Percentiles rank a stretch among this genome's conserved stretches.
Conservation (phyloP, 2,888 invertebrate genomes). For the Archips xylosteana region DNA sequence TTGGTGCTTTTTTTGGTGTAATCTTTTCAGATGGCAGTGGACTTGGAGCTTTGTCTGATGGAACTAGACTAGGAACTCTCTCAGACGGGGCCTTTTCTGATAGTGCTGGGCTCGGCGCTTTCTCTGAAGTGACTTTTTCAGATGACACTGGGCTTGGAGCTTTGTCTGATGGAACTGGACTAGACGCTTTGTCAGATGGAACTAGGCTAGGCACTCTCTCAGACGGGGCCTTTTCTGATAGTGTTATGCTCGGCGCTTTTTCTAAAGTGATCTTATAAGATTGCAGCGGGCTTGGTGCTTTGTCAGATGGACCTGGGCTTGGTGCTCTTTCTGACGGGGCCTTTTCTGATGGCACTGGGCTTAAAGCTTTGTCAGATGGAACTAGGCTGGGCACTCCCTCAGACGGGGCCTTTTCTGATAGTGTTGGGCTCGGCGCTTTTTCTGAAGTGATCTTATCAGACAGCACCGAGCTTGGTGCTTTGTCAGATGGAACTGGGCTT, state of each 20-base stretch:
- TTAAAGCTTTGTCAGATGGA: not conserved
- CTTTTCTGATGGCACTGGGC: not conserved
- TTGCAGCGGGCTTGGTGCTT: not conserved
- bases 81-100: slow-evolving; percentile 21
- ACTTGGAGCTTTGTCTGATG: too few species aligned
- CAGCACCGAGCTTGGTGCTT: not conserved
- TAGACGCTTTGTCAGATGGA: slow-evolving; percentile 5
- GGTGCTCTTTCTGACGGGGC: not conserved
- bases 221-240: not conserved
- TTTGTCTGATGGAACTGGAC: slow-evolving; percentile 2
- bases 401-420: not conserved
- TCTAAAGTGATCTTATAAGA: not conserved
- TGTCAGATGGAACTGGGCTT: not conserved
- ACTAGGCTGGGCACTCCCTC: slow-evolving; percentile 22
- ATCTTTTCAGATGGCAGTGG: too few species aligned
- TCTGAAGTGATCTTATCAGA: slow-evolving; percentile 24
- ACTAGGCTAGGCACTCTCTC: not conserved
- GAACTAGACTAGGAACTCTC: too few species aligned
- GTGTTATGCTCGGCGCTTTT: slow-evolving; percentile 2
- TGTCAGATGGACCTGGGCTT: slow-evolving; percentile 3
- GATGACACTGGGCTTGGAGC: slow-evolving; percentile 2
- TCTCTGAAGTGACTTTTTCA: slow-evolving; percentile 8
- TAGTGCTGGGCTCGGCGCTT: slow-evolving; percentile 1
- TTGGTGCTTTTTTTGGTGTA: too few species aligned
- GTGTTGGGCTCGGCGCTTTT: slow-evolving; percentile 35